phyloP scores from a whole-genome alignment of 2,888 invertebrate species.

The Andrena bicolor region DNA sequence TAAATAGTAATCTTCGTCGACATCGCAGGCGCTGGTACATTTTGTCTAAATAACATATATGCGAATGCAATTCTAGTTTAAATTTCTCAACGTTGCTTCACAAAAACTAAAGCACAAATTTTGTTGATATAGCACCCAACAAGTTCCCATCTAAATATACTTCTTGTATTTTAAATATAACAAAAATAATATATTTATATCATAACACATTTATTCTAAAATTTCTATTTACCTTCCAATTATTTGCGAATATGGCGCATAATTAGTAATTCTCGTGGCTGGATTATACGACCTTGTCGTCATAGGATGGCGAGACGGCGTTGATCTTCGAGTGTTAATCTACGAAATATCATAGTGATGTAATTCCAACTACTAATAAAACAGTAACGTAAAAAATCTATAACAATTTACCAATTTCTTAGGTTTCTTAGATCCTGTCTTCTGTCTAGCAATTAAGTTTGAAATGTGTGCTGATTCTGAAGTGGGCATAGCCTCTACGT shows the following conservation, averaged over 20 bases:
- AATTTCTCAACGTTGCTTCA: not conserved
- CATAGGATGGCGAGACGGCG: slow-evolving; percentile 40
- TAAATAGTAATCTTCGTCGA: slow-evolving; percentile 37
- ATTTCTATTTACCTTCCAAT: slow-evolving; percentile 34
- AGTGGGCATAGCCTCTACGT: slow-evolving; percentile 87
- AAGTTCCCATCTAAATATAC: too few species aligned
- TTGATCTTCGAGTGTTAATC: slow-evolving; percentile 16
- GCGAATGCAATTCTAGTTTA: not conserved
- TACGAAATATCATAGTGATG: slow-evolving; percentile 1
- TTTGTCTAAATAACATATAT: slow-evolving; percentile 26
- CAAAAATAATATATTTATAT: too few species aligned
- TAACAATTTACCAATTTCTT: slow-evolving; percentile 43
- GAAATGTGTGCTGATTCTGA: slow-evolving; percentile 88
- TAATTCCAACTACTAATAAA: not conserved
- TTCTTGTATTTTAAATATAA: too few species aligned
- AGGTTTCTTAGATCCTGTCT: slow-evolving; percentile 66
- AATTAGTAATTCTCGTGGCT: not conserved
- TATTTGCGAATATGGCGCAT: slow-evolving; percentile 9
- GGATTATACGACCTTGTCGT: not conserved
- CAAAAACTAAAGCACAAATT: not conserved
- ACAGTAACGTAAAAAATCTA: not conserved
- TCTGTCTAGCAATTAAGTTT: slow-evolving; percentile 82
- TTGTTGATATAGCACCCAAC: not conserved
- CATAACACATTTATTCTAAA: not conserved
- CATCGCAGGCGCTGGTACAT: not conserved